Evolutionary conservation across 2,113 vertebrate species (phyloP).

Genomic region (Xiphophorus couchianus): DNA sequence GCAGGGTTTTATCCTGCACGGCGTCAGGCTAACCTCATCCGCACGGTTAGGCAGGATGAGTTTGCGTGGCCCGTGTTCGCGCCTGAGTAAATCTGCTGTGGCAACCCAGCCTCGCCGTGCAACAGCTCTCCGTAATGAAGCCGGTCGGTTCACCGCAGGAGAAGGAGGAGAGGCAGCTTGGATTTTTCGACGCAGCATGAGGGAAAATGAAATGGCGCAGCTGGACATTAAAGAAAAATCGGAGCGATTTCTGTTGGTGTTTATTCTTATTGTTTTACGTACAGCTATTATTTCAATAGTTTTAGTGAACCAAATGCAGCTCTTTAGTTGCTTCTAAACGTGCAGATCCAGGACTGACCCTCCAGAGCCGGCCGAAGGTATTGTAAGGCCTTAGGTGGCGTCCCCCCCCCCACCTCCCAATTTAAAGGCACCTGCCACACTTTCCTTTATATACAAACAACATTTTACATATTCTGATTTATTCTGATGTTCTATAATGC

Average conservation of each 20-base stretch:
- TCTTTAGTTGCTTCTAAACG: background rate
- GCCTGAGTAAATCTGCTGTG: slow-evolving; percentile 67
- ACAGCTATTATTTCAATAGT: no score
- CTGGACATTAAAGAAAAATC: background rate
- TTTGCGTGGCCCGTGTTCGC: slow-evolving; percentile 66
- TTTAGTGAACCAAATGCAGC: no score
- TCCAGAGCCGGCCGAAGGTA: background rate
- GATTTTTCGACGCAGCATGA: background rate
- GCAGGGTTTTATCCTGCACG: slow-evolving; percentile 5
- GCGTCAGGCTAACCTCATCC: slow-evolving; percentile 27
- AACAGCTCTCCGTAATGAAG: slow-evolving; percentile 27
- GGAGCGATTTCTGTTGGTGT: background rate
- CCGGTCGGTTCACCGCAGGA: no score
- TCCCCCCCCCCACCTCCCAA: background rate
- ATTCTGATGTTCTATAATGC: no score
- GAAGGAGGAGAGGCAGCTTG: no score
- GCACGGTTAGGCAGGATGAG: slow-evolving; percentile 18
- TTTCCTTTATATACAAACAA: background rate
- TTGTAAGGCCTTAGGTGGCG: background rate
- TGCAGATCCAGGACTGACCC: background rate
- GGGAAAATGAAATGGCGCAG: background rate
- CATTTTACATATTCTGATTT: background rate
- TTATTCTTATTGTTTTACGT: no score
- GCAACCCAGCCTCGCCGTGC: slow-evolving; percentile 50
- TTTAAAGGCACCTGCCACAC: background rate